Evolutionary conservation across 1,140 invertebrate genomes (phyloP).

Genomic region (Stegodyphus mimosarum): DNA sequence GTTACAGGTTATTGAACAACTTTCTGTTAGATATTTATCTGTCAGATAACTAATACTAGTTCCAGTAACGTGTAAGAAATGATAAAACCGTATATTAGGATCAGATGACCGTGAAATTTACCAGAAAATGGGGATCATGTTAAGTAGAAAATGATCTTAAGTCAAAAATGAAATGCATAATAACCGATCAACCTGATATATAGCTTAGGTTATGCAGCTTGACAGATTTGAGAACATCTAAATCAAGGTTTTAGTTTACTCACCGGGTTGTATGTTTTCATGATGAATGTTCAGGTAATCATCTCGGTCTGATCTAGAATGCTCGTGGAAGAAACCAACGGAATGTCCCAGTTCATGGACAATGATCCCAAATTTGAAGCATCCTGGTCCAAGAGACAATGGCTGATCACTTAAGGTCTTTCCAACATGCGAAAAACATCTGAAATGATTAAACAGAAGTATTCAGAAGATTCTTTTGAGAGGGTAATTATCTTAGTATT

Average conservation of each 20-base stretch:
- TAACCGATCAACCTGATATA: too few species aligned
- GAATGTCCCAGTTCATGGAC: conserved; percentile 69
- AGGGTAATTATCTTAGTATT: too few species aligned
- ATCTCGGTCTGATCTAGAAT: conserved; percentile 68
- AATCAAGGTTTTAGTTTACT: not conserved
- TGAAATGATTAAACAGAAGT: not conserved
- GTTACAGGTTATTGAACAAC: too few species aligned
- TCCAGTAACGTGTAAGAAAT: too few species aligned
- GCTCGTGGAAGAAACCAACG: conserved; percentile 68
- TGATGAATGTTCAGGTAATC: conserved; percentile 66
- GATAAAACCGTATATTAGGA: too few species aligned
- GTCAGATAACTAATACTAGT: too few species aligned
- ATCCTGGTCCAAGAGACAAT: conserved; percentile 61
- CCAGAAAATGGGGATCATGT: too few species aligned
- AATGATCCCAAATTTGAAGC: conserved; percentile 63
- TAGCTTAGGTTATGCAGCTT: not conserved
- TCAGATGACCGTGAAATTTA: too few species aligned
- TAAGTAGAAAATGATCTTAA: too few species aligned
- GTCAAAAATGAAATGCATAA: too few species aligned
- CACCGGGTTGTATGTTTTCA: conserved; percentile 66
- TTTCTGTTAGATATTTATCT: too few species aligned
- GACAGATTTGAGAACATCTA: not conserved
- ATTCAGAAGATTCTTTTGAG: too few species aligned
- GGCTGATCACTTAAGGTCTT: conserved; percentile 39
- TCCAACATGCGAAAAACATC: conserved; percentile 59